Evolutionary conservation across 2,113 vertebrate genomes (phyloP).

Genomic region (Carassius gibelio): DNA sequence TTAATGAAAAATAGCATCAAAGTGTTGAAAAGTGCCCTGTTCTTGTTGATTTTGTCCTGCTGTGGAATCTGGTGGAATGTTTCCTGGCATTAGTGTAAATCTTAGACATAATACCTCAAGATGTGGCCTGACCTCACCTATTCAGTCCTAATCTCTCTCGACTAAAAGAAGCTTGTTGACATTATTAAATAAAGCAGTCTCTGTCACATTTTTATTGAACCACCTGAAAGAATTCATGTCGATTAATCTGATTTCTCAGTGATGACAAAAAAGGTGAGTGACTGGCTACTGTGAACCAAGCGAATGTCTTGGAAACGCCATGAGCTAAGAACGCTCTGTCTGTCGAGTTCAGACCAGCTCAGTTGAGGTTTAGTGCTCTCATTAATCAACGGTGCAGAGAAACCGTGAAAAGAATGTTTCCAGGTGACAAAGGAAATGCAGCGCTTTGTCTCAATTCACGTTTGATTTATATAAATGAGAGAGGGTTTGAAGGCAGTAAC

Average conservation of each 20-base stretch:
- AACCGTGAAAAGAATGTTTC: slow-evolving; percentile 34
- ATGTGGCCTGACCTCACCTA: not conserved
- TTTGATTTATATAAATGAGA: not conserved
- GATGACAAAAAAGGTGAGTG: slow-evolving; percentile 2
- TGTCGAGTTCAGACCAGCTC: slow-evolving; percentile 28
- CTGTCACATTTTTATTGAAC: not conserved
- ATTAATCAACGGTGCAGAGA: slow-evolving; percentile 29
- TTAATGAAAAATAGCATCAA: slow-evolving; percentile 16
- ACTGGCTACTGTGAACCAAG: slow-evolving; percentile 12
- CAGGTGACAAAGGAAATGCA: slow-evolving; percentile 31
- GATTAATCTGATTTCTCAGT: not conserved
- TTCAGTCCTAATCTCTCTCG: not conserved
- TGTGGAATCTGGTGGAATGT: slow-evolving; percentile 26
- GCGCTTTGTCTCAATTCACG: not conserved
- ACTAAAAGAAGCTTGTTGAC: not conserved
- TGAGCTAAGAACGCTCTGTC: not conserved
- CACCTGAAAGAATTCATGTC: slow-evolving; percentile 1
- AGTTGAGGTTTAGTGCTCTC: slow-evolving; percentile 8
- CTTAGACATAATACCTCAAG: slow-evolving; percentile 26
- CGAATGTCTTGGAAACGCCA: not conserved
- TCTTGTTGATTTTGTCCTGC: slow-evolving; percentile 27
- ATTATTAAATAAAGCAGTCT: not conserved
- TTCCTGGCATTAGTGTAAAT: slow-evolving; percentile 22
- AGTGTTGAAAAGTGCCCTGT: slow-evolving; percentile 27
- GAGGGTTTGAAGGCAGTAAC: not conserved